phyloP scores from a whole-genome alignment of 2,113 vertebrate species.

The Bos javanicus region DNA sequence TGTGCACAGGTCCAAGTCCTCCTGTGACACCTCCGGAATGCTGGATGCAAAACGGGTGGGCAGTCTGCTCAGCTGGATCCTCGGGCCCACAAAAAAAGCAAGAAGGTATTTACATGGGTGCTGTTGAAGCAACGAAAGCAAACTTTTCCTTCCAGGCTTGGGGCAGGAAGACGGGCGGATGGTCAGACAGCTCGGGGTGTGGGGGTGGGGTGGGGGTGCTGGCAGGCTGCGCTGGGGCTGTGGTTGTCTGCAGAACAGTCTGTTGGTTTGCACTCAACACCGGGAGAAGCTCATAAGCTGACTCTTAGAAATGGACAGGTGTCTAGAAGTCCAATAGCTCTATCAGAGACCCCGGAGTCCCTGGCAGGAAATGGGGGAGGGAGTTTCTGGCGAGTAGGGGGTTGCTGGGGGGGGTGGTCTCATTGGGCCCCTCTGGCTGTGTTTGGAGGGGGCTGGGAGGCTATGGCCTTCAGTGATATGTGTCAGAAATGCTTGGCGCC shows the following conservation, averaged over 20 bases:
- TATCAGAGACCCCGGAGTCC: neutral
- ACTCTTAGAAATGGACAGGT: conserved; percentile 52
- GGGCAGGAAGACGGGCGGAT: conserved; percentile 61
- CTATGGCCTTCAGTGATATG: conserved; percentile 51
- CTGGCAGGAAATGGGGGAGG: neutral
- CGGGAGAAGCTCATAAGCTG: conserved; percentile 33
- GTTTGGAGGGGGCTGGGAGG: neutral
- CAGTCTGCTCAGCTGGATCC: conserved; percentile 66
- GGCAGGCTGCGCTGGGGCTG: conserved; percentile 50
- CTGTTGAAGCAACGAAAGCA: conserved; percentile 64
- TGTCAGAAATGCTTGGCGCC: conserved; percentile 57
- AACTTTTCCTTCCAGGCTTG: conserved; percentile 54
- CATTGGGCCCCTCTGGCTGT: conserved; percentile 27
- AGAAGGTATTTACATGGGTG: conserved; percentile 82
- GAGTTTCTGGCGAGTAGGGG: neutral
- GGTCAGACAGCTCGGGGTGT: neutral
- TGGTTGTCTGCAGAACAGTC: conserved; percentile 48
- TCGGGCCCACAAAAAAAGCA: conserved; percentile 73
- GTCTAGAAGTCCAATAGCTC: neutral
- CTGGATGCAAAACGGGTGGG: conserved; percentile 37
- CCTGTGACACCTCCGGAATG: conserved; percentile 36
- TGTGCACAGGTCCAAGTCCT: conserved; percentile 71
- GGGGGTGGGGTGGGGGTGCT: neutral
- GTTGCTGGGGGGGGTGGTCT: conserved; percentile 10
- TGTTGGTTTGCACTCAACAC: neutral